Conservation (phyloP, 1,140 invertebrate species). For the Tetranychus cinnabarinus region DNA sequence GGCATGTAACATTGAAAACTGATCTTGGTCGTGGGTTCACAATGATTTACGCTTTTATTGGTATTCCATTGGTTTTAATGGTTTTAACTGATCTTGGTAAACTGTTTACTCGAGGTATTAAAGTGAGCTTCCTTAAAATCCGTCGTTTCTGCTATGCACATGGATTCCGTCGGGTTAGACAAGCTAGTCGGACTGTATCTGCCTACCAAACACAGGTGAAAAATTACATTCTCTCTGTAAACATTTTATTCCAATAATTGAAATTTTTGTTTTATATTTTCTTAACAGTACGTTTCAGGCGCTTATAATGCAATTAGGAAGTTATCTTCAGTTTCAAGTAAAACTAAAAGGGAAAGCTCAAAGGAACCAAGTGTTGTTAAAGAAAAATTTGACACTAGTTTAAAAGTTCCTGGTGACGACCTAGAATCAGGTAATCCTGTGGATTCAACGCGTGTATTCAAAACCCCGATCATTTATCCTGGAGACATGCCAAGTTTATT, state of each 20-base stretch:
- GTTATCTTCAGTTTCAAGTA: neutral
- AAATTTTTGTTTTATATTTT: neutral
- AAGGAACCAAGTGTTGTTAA: neutral
- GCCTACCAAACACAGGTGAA: constrained; percentile 40
- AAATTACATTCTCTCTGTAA: neutral
- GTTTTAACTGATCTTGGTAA: constrained; percentile 78
- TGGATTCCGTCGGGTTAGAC: constrained; percentile 8
- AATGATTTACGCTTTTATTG: constrained; percentile 77
- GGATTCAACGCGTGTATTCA: neutral
- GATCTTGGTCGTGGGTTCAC: constrained; percentile 54
- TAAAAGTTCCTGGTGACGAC: neutral
- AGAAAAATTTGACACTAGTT: neutral
- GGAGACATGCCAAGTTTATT: neutral
- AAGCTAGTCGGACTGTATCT: constrained; percentile 10
- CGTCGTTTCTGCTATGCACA: constrained; percentile 60
- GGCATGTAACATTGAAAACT: constrained; percentile 71
- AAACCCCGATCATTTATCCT: neutral
- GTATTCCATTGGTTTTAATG: constrained; percentile 76
- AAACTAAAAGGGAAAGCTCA: neutral
- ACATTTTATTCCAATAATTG: too few species aligned
- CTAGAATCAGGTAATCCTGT: neutral
- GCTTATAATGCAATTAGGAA: neutral
- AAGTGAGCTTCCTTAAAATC: constrained; percentile 75
- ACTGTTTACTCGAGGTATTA: constrained; percentile 67
- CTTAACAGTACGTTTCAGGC: constrained; percentile 2